phyloP scores from a whole-genome alignment of 92 coral and sea anemone genomes.

The Phymanthus crucifer region DNA sequence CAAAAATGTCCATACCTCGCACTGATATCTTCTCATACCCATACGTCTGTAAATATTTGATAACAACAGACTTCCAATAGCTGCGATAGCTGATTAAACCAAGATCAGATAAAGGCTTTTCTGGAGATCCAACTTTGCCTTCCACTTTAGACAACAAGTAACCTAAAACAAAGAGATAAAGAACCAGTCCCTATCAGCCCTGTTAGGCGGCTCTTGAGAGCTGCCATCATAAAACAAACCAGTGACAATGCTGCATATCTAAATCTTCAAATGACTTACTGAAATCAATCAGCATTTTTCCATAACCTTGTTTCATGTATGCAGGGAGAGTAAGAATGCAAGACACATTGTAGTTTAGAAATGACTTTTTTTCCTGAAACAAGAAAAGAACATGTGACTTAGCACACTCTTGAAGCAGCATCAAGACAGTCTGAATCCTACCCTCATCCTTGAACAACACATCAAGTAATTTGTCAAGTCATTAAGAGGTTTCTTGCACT shows the following conservation, averaged over 20 bases:
- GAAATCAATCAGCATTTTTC: conserved; percentile 95
- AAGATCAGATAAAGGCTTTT: conserved; percentile 94
- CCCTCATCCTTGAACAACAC: too few relatives aligned
- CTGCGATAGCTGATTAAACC: conserved; percentile 97
- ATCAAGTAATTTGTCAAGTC: not conserved
- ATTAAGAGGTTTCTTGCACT: too few relatives aligned
- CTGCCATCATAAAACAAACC: too few relatives aligned
- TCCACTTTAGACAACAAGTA: conserved; percentile 89
- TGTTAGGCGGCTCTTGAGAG: too few relatives aligned
- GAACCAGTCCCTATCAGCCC: too few relatives aligned
- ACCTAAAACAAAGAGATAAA: conserved; percentile 43
- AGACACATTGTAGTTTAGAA: conserved; percentile 94
- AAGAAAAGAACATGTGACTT: not conserved
- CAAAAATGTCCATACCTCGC: conserved; percentile 59
- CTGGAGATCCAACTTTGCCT: conserved; percentile 97
- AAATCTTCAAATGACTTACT: conserved; percentile 60
- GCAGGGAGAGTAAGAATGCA: conserved; percentile 92
- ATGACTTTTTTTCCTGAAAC: conserved; percentile 91
- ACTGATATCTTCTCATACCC: conserved; percentile 79
- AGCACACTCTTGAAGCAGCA: too few relatives aligned
- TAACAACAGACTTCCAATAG: conserved; percentile 89
- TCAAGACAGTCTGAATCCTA: not conserved
- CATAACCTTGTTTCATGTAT: conserved; percentile 96
- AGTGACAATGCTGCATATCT: not conserved
- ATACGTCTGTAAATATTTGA: conserved; percentile 69